Percentiles rank a stretch among this genome's conserved stretches.
phyloP scores from a whole-genome alignment of 2,113 vertebrate genomes.

The Burhinus bistriatus region DNA sequence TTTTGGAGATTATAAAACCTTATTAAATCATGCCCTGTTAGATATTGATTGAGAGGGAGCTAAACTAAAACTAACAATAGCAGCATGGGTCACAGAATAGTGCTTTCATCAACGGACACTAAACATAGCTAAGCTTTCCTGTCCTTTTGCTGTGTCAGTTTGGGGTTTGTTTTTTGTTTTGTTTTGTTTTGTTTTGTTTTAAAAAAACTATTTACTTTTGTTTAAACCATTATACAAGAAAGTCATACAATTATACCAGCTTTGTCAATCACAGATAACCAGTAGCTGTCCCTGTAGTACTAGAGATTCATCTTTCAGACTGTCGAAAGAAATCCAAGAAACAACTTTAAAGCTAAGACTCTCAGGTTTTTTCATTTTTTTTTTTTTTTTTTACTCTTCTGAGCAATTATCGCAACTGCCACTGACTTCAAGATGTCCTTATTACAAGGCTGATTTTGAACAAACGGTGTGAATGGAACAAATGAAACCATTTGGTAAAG shows the following conservation, averaged over 20 bases:
- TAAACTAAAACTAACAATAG: conserved; percentile 92
- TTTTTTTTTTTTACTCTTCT: conserved; percentile 17
- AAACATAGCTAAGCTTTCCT: conserved; percentile 64
- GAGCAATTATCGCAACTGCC: conserved; percentile 49
- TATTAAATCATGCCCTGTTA: conserved; percentile 92
- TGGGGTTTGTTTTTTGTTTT: not conserved
- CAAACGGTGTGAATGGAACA: conserved; percentile 29
- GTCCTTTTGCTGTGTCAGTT: not conserved
- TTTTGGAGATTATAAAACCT: conserved; percentile 90
- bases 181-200: too few relatives aligned
- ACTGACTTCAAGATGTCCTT: conserved; percentile 27
- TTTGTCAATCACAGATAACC: conserved; percentile 34
- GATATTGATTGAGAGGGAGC: conserved; percentile 87
- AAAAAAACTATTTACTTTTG: conserved; percentile 48
- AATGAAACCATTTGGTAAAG: conserved; percentile 48
- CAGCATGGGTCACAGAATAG: conserved; percentile 71
- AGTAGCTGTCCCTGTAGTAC: not conserved
- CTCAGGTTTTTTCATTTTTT: not conserved
- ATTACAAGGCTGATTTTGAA: conserved; percentile 49
- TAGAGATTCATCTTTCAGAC: conserved; percentile 39
- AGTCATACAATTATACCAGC: conserved; percentile 53
- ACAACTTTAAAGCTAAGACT: conserved; percentile 42
- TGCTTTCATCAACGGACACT: conserved; percentile 67
- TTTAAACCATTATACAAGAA: conserved; percentile 55
- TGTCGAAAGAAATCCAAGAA: conserved; percentile 26